Evolutionary conservation across 2,113 vertebrate genomes (phyloP), one percentile per base, ranked within the genome.

Genomic region (Vicugna pacos): DNA sequence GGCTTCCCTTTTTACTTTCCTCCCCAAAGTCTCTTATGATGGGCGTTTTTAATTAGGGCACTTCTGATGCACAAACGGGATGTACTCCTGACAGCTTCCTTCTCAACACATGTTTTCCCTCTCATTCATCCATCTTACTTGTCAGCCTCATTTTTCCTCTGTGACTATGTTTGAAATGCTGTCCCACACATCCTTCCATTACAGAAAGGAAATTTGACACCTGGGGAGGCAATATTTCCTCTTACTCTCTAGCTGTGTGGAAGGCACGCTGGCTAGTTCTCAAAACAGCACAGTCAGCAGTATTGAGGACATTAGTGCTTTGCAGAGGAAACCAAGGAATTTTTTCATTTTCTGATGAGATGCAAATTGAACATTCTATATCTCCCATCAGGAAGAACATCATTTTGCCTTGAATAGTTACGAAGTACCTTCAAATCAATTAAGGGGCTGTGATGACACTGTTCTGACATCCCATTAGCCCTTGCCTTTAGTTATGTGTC

Each of bases 1-100:
- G 67, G 85, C 22, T 89, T 88, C 62, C 14, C 82, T 87, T 94
- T 94, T 64, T 8, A 26, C 13, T 75, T 75, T 76, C 28, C 76
- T 93, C n/a, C 77, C 91, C 13, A 24, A 92, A 92, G 97, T 22
- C 79, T 77, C 35, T 69, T 62, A 35, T 97, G 95, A 97, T 97
- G 95, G 96, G 56, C 92, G 95, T 97, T 98, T 98, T 98, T 98
- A 98, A 97, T 98, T 98, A 98, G 97, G 96, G 97, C 76, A 92
- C 80, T 88, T 88, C 56, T 64, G 94, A 97, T 85, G 83, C 89
- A 86, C 92, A 95, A 93, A 93, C 9, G 70, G 92, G 67, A 97
- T 95, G 80, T 92, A 48, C 72, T 82, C 84, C 88, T 97, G 96
- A 97, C 98, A 98, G 97, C 92, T 97, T 98, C 92, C 93, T 92